A percentile compares a stretch with the other conserved stretches of the same genome.
Evolutionary conservation across 2,113 vertebrate genomes (phyloP).

Genomic region (Apaloderma vittatum): DNA sequence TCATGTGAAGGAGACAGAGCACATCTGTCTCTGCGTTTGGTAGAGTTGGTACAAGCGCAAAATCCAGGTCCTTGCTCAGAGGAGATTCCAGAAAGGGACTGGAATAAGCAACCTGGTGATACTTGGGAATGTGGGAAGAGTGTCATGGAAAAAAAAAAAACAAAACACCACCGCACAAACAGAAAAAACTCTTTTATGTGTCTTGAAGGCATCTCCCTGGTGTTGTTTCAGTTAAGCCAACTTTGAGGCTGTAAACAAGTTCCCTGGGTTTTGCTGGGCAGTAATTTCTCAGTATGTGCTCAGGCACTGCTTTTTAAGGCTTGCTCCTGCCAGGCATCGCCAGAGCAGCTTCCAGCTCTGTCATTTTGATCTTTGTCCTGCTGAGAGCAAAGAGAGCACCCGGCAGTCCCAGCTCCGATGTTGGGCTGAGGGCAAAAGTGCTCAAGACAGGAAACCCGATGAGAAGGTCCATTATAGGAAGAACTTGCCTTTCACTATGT

Average conservation of each 20-base stretch:
- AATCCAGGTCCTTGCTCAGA: neutral
- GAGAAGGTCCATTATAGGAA: neutral
- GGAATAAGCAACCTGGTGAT: neutral
- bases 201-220: neutral
- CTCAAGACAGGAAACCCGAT: neutral
- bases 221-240: neutral
- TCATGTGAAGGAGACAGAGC: neutral
- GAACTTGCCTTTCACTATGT: neutral
- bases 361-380: neutral
- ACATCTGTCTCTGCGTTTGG: neutral
- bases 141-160: neutral
- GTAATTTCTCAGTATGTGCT: neutral
- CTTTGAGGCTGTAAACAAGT: neutral
- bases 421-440: neutral
- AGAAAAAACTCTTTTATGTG: neutral
- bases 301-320: neutral
- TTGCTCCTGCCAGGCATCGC: neutral
- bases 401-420: too few relatives aligned
- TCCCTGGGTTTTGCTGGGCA: neutral
- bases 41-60: neutral
- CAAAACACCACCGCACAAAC: neutral
- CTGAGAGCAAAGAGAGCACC: too few relatives aligned
- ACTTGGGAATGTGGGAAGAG: neutral
- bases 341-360: neutral
- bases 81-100: neutral